These are phyloP conservation scores for Axea sp. DNA, from an alignment of 2,888 invertebrate genomes.

Conservation along the genomic window DNA sequence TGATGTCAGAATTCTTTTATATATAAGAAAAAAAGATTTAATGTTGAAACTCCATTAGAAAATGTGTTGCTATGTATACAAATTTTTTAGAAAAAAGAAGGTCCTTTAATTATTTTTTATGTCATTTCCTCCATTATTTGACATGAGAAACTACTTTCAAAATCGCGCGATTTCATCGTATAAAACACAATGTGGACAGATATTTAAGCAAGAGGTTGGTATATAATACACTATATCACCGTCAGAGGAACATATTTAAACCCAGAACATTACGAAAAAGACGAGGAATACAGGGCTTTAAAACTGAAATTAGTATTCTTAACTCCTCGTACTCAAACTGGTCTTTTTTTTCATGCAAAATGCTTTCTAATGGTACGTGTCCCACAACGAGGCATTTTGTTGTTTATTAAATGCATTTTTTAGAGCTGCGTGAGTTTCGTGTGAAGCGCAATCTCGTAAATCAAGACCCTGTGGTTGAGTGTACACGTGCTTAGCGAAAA, in stretches of 20 bases:
- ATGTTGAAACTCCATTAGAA: constrained; percentile 35
- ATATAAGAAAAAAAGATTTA: too few species aligned
- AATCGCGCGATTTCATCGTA: background rate
- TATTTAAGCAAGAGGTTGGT: constrained; percentile 6
- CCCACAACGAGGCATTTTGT: constrained; percentile 35
- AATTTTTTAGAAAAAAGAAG: background rate
- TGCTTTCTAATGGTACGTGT: constrained; percentile 36
- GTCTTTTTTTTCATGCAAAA: constrained; percentile 14
- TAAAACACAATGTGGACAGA: constrained; percentile 7
- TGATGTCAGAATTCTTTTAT: too few species aligned
- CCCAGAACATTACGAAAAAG: constrained; percentile 7
- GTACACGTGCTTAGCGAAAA: constrained; percentile 51
- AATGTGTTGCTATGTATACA: constrained; percentile 6
- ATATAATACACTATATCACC: constrained; percentile 24
- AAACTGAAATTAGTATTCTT: constrained; percentile 35
- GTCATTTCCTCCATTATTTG: constrained; percentile 4
- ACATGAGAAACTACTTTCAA: constrained; percentile 10
- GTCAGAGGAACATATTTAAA: constrained; percentile 13
- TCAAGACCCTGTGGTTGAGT: constrained; percentile 35
- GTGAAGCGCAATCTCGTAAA: constrained; percentile 54
- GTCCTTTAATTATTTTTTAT: constrained; percentile 26
- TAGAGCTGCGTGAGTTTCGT: constrained; percentile 36
- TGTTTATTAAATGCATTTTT: constrained; percentile 64
- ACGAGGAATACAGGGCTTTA: constrained; percentile 2
- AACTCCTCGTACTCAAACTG: constrained; percentile 6